Base-by-base conservation (phyloP, 2,888 invertebrate species). In the Eudemis profundana region DNA sequence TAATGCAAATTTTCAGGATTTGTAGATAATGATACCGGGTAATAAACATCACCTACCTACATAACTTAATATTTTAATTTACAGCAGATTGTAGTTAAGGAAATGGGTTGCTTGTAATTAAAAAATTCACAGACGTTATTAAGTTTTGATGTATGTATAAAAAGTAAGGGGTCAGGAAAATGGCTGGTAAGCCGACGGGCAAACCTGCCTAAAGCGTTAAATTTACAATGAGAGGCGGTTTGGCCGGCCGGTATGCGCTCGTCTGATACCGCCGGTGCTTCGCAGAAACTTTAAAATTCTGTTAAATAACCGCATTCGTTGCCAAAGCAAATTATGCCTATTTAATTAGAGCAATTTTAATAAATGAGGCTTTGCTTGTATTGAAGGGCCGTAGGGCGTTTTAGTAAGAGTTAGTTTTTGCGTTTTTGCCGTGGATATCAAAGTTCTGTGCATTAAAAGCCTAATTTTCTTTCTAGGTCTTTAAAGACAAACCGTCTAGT, bases 201-300 rank as follows among this genome's bases (percentile, higher is more conserved):
- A 75, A 72, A 74, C 70, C 68, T 78, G 78, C 82, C 78, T 71
- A 78, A 78, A 75, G 74, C 73, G 73, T 73, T 84, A 79, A 84
- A 85, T 85, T 77, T 72, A 79, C 74, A 83, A 83, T 83, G 82
- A 82, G 76, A 46, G 59, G 72, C 68, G 78, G 77, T 72, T 74
- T 70, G 69, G 57, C 62, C 65, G 69, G 62, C 64, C 50, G 59
- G 60, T 51, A 51, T 51, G 40, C 54, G 53, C 46, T 47, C 61
- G 63, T 67, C 63, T 57, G 70, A 70, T 74, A 69, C 66, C 63
- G 68, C 66, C 68, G 38, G 19, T 27, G 42, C 33, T 40, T 47
- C 36, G 73, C 68, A 73, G 68, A 71, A 77, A 78, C 69, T 76
- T 77, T 77, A 72, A 77, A 74, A 74, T 76, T 72, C 70, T 77